Base-by-base conservation (phyloP, 2,113 vertebrate genomes). In the Coreoperca whiteheadi region DNA sequence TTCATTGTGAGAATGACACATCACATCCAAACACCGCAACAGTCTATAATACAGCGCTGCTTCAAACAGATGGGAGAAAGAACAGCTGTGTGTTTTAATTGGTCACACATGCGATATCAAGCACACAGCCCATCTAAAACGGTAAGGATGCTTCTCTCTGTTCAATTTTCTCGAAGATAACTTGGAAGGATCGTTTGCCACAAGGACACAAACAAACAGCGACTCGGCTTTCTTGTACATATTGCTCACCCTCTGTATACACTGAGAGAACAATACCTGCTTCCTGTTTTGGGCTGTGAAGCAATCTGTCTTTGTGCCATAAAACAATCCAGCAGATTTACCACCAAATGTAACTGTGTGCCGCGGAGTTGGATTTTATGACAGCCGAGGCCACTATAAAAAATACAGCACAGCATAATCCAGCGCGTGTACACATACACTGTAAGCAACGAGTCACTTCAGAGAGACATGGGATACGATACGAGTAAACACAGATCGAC, bases 11-110 rank as follows among this genome's bases (percentile, higher is more conserved):
- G 78, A 69, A 71, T 74, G 89, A 91, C 86, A 86, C 82, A 81
- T 91, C 81, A 25, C 85, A 89, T 74, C 77, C 84, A 87, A 87
- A 85, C 81, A 66, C 56, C 2, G 46, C 80, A 28, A 37, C 84
- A 51, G 77, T 82, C 78, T 74, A 74, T 85, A 88, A 90, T 37
- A 64, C 87, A 50, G 82, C 34, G 76, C 75, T 1, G 65, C 71
- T 74, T 90, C 83, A 91, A 39, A 88, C 90, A 91, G 90, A 93
- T 86, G 89, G 86, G 86, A 54, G 67, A 57, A 32, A 74, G 54
- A 91, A 91, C 92, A 92, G 91, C 91, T 90, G 91, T 8, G 85
- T 30, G 37, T 88, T 91, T 93, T 93, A 93, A 93, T 93, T 93
- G 91, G 92, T 92, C 91, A 92, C 91, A 93, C 92, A 82, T 90